phyloP scores from a whole-genome alignment of 2,888 invertebrate species.

The Coremacera marginata region DNA sequence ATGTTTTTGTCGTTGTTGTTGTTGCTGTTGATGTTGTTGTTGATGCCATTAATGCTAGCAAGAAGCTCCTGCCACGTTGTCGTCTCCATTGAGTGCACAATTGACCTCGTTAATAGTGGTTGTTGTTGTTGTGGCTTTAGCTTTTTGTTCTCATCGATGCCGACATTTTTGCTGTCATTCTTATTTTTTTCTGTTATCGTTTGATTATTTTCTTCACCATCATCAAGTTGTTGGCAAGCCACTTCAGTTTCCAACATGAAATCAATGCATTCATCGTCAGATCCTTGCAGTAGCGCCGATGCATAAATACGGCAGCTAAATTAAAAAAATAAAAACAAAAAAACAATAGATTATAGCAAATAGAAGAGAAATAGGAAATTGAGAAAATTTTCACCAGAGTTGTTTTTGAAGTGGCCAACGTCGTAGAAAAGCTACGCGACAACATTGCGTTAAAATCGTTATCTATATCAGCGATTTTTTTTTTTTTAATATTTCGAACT shows the following conservation, averaged over 20 bases:
- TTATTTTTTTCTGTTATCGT: neutral
- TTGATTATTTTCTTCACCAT: neutral
- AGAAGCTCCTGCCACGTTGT: slow-evolving; percentile 48
- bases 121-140: slow-evolving; percentile 28
- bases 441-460: no score
- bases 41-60: slow-evolving; percentile 15
- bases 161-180: slow-evolving; percentile 34
- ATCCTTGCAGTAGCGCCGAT: slow-evolving; percentile 55
- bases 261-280: slow-evolving; percentile 57
- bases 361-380: neutral
- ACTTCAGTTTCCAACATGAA: slow-evolving; percentile 62
- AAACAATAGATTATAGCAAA: neutral
- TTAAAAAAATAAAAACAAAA: neutral
- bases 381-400: neutral
- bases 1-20: slow-evolving; percentile 17
- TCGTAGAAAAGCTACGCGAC: no score
- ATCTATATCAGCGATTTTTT: no score
- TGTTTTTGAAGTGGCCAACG: neutral
- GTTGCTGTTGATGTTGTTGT: neutral
- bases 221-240: slow-evolving; percentile 44
- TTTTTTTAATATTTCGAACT: no score
- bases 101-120: slow-evolving; percentile 56
- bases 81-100: slow-evolving; percentile 53
- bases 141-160: neutral
- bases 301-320: slow-evolving; percentile 48